These are phyloP conservation scores for Micoletzkya japonica DNA, from an alignment of 2,888 invertebrate species.

Conservation along the genomic window DNA sequence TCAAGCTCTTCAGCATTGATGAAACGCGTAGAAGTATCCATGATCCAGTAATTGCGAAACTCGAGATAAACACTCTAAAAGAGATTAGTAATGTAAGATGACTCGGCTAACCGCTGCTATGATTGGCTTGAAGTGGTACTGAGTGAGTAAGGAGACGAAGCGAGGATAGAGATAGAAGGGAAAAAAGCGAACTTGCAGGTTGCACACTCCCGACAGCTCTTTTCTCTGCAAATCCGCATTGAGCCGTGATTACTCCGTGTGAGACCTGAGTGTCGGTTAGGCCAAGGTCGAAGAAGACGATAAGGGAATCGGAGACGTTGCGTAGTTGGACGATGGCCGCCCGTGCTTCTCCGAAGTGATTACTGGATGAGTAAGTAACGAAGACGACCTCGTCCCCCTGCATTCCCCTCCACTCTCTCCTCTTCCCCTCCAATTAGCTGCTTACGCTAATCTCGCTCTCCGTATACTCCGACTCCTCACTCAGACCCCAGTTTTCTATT, in stretches of 20 bases:
- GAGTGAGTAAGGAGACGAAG: neutral
- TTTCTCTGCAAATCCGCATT: too few relatives aligned
- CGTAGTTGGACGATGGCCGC: neutral
- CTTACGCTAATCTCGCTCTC: too few relatives aligned
- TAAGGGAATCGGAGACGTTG: neutral
- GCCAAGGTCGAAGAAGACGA: slow-evolving; percentile 3
- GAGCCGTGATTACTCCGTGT: too few relatives aligned
- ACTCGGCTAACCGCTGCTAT: neutral
- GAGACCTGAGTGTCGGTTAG: neutral
- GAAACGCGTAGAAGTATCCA: too few relatives aligned
- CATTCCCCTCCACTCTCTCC: too few relatives aligned
- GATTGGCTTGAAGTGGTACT: slow-evolving; percentile 15
- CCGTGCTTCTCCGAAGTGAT: neutral
- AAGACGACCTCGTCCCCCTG: slow-evolving; percentile 6
- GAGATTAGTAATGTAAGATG: too few relatives aligned
- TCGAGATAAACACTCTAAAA: too few relatives aligned
- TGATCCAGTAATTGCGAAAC: too few relatives aligned
- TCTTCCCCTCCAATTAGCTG: too few relatives aligned
- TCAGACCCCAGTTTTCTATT: too few relatives aligned
- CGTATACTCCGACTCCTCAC: too few relatives aligned
- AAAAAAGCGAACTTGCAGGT: neutral
- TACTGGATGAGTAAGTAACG: neutral
- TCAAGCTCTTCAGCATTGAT: too few relatives aligned
- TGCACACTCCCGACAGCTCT: slow-evolving; percentile 1
- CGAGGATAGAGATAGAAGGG: neutral